Evolutionary conservation across 53 echinoderm and acorn worm species (phyloP), one percentile per base, ranked within the genome.

Genomic region (Henricia sp.): DNA sequence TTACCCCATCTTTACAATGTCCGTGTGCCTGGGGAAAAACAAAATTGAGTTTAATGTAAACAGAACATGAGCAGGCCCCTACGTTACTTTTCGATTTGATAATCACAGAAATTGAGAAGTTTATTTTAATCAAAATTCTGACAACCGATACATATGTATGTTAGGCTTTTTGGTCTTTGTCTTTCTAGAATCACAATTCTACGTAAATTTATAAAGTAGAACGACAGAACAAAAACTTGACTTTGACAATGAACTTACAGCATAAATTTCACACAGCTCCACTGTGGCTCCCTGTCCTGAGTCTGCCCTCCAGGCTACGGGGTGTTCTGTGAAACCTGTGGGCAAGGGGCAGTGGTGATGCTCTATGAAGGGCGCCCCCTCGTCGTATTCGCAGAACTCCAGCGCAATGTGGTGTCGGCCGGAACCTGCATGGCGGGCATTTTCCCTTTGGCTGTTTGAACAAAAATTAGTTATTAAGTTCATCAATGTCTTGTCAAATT

Each of bases 181-280:
- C n/a, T n/a, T n/a, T n/a, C n/a, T n/a, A n/a, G n/a, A n/a, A n/a
- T n/a, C n/a, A n/a, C n/a, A n/a, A n/a, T n/a, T n/a, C n/a, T n/a
- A n/a, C n/a, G n/a, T n/a, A n/a, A n/a, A n/a, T n/a, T n/a, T n/a
- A n/a, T n/a, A n/a, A n/a, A n/a, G n/a, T n/a, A n/a, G n/a, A n/a
- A n/a, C n/a, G n/a, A n/a, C n/a, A n/a, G n/a, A n/a, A n/a, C n/a
- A n/a, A n/a, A n/a, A n/a, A n/a, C n/a, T n/a, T n/a, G n/a, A n/a
- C n/a, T n/a, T n/a, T n/a, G n/a, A n/a, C n/a, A n/a, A n/a, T n/a
- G 16, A 10, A 91, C 96, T 94, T 84, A 96, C 96, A 28, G 90
- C 91, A 78, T 94, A 96, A n/a, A 68, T 85, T 46, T 92, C 87
- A 50, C 97, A 96, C 33, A 96, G 56, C 16, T 86, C 60, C 4